Evolutionary conservation across 2,797 vertebrate genomes (phyloP), one percentile per base, ranked within the genome.

Genomic region (Acipenser oxyrinchus): DNA sequence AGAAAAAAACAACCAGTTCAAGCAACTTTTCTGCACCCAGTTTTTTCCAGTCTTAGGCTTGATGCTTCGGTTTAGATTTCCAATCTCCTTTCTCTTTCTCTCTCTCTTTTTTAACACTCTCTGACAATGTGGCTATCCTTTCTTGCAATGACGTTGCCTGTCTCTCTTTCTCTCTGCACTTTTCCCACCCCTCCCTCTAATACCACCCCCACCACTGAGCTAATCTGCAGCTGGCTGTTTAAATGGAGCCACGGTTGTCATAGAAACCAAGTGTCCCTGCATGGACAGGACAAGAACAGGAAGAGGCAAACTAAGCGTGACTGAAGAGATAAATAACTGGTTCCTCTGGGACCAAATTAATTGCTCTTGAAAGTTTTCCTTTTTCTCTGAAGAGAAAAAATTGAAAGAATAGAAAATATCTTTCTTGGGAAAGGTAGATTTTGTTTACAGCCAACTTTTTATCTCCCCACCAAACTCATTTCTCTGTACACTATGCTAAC

Each of bases 151-250:
- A 69, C 59, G 68, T 60, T 60, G 50, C 12, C 64, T 67, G 70
- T 78, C 74, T 74, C 78, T 79, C 80, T 75, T 60, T 66, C 77
- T 79, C 78, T 83, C 73, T 72, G 71, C 71, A 73, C 71, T 79
- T 82, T 81, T 81, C 79, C 83, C 77, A 82, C 79, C 81, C 70
- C 65, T 68, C 63, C 61, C 63, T 66, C 72, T 57, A 65, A 51
- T 65, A 23, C 37, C 37, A 37, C 37, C 37, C 79, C 86, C 82
- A 81, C 85, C 73, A 81, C 84, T 90, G 88, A 93, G 88, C 91
- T 92, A 90, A 93, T 92, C 90, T 88, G 87, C 91, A 93, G 93
- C 91, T 90, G 91, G 87, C 86, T 63, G 70, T 75, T 76, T 49
- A 82, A 89, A 84, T 88, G 87, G 87, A 87, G 79, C 82, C 74